These are phyloP conservation scores for Gymnothorax reevesii DNA, from an alignment of 2,797 vertebrate species.

Conservation along the genomic window DNA sequence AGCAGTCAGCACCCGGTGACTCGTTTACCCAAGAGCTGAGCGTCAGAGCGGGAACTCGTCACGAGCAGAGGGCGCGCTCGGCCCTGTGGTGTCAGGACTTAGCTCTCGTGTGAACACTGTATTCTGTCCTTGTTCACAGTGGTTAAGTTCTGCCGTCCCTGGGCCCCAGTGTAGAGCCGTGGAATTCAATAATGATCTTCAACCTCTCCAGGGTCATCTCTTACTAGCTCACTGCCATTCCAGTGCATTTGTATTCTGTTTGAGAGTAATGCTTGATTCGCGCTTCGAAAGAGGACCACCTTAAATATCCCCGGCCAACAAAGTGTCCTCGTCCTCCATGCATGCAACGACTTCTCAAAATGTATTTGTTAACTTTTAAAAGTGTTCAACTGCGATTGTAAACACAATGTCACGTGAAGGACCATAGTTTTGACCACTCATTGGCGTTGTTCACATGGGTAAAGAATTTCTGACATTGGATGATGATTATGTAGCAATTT, in stretches of 20 bases:
- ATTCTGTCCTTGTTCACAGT: conserved; percentile 86
- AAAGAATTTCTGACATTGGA: too few relatives aligned
- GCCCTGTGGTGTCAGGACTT: conserved; percentile 85
- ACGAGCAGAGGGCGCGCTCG: conserved; percentile 4
- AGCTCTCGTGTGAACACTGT: conserved; percentile 89
- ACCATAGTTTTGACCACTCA: too few relatives aligned
- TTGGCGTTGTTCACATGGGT: too few relatives aligned
- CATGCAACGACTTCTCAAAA: too few relatives aligned
- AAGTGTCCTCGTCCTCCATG: too few relatives aligned
- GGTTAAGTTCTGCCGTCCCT: conserved; percentile 91
- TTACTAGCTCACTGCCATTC: background rate
- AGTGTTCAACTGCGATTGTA: too few relatives aligned
- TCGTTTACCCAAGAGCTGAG: conserved; percentile 25
- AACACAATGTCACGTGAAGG: too few relatives aligned
- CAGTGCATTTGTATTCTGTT: background rate
- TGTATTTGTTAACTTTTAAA: too few relatives aligned
- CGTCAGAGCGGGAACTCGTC: conserved; percentile 31
- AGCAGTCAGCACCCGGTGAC: conserved; percentile 33
- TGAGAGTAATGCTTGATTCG: too few relatives aligned
- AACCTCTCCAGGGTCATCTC: background rate
- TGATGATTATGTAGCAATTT: too few relatives aligned
- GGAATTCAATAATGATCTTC: background rate
- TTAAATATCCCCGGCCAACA: too few relatives aligned
- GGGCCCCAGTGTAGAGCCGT: conserved; percentile 45
- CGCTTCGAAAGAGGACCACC: too few relatives aligned